These are phyloP conservation scores for Nannobrachium achirus DNA, from an alignment of 2,113 vertebrate genomes.

Conservation along the genomic window DNA sequence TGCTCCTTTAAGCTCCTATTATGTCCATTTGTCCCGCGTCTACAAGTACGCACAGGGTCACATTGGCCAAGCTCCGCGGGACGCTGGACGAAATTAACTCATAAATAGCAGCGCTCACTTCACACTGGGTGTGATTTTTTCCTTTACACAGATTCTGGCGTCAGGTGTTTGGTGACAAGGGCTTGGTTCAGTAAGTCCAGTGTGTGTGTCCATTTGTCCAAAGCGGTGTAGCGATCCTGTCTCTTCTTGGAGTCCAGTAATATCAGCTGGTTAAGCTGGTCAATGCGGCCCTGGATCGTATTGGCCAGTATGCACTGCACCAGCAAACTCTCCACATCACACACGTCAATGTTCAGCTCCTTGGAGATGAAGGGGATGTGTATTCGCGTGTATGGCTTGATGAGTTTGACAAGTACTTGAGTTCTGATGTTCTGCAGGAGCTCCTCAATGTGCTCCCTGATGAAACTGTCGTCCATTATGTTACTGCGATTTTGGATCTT, in stretches of 20 bases:
- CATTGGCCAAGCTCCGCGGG: too few relatives aligned
- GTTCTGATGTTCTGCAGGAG: conserved; percentile 99
- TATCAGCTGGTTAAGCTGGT: conserved; percentile 94
- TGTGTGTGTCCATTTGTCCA: conserved; percentile 99
- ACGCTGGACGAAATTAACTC: too few relatives aligned
- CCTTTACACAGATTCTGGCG: too few relatives aligned
- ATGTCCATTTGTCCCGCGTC: too few relatives aligned
- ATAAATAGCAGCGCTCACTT: too few relatives aligned
- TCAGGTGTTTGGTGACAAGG: conserved; percentile 90
- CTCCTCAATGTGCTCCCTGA: conserved; percentile 99
- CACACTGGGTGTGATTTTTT: too few relatives aligned
- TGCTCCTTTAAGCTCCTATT: too few relatives aligned
- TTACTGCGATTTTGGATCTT: conserved; percentile 99
- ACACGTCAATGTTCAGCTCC: conserved; percentile 99
- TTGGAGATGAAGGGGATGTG: conserved; percentile 99
- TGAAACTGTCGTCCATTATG: conserved; percentile 99
- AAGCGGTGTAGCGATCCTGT: conserved; percentile 95
- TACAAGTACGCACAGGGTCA: too few relatives aligned
- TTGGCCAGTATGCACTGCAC: conserved; percentile 99
- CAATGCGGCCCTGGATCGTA: conserved; percentile 95
- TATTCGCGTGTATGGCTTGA: conserved; percentile 99
- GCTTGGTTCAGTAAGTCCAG: conserved; percentile 99
- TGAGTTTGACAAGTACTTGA: conserved; percentile 99
- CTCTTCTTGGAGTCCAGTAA: conserved; percentile 99
- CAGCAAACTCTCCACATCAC: conserved; percentile 98